Evolutionary conservation across 2,797 vertebrate genomes (phyloP).

Genomic region (Premnoplex brunnescens): DNA sequence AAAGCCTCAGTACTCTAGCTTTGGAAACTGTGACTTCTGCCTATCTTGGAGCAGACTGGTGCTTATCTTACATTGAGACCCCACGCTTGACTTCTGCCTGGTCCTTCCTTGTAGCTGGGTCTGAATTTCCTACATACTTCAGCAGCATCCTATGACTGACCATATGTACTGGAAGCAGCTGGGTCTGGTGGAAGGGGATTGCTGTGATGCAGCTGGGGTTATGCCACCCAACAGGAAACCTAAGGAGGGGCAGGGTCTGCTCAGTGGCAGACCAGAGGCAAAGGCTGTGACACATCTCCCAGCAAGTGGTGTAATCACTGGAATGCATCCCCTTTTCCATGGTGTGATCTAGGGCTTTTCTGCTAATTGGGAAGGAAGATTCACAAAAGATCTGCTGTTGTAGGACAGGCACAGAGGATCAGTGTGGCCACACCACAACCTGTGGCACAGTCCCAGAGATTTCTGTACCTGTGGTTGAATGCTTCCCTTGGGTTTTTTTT

Average conservation of each 20-base stretch:
- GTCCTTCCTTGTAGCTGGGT: background rate
- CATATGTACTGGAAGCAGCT: background rate
- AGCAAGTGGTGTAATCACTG: background rate
- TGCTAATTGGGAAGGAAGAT: background rate
- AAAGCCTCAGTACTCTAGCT: background rate
- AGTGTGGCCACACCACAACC: background rate
- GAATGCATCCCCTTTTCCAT: background rate
- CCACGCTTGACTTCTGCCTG: background rate
- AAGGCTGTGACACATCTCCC: background rate
- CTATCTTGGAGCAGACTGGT: background rate
- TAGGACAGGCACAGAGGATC: background rate
- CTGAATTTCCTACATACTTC: background rate
- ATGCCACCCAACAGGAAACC: background rate
- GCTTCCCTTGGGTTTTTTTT: background rate
- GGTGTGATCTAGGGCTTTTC: background rate
- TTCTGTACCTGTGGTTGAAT: background rate
- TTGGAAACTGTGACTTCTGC: background rate
- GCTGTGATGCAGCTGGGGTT: background rate
- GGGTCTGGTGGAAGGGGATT: background rate
- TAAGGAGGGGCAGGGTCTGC: background rate
- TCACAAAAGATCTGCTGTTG: background rate
- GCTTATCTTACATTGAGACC: background rate
- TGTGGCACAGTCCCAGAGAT: background rate
- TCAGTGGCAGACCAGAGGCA: background rate
- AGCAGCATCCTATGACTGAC: background rate